Conservation (phyloP, 2,113 vertebrate genomes). For the Phalacrocorax carbo region DNA sequence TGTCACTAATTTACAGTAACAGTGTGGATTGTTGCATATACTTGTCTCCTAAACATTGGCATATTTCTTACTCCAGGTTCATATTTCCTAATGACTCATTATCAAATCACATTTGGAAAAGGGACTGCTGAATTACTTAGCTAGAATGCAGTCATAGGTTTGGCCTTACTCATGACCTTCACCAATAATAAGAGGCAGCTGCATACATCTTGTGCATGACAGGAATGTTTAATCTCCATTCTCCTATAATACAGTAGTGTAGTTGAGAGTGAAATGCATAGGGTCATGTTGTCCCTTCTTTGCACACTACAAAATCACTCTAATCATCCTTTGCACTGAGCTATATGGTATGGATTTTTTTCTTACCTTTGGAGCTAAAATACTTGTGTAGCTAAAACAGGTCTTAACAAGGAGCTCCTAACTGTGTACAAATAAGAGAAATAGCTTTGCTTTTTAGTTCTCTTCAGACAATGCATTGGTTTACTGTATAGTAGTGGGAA, state of each 20-base stretch:
- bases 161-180: slow-evolving; percentile 45
- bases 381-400: neutral
- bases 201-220: neutral
- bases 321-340: neutral
- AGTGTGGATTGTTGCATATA: neutral
- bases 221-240: slow-evolving; percentile 26
- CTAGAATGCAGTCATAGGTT: neutral
- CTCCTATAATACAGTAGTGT: neutral
- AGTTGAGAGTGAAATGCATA: slow-evolving; percentile 4
- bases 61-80: neutral
- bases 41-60: neutral
- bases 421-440: neutral
- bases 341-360: neutral
- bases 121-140: neutral
- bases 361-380: neutral
- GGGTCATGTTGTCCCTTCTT: neutral
- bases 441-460: neutral
- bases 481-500: neutral
- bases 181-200: slow-evolving; percentile 19
- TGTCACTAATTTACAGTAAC: neutral
- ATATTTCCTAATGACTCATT: neutral
- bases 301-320: neutral
- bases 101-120: slow-evolving; percentile 4
- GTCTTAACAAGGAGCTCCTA: neutral
- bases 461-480: neutral